phyloP scores from a whole-genome alignment of 2,113 vertebrate genomes.

The Elachura formosa region DNA sequence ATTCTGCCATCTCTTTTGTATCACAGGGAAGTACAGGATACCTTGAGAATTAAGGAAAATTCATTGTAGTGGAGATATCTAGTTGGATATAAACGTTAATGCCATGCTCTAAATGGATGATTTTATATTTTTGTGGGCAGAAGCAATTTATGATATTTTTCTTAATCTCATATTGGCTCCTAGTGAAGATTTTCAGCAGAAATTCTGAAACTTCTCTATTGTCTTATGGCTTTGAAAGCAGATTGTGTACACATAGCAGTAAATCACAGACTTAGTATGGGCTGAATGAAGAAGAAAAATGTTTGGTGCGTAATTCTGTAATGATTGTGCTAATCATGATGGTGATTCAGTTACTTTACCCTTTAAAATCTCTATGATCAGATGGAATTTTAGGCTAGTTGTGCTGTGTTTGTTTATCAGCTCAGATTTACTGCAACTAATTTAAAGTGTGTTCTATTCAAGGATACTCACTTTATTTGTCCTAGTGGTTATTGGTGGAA shows the following conservation, averaged over 20 bases:
- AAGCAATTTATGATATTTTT: neutral
- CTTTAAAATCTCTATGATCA: neutral
- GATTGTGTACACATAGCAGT: neutral
- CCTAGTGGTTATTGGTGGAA: neutral
- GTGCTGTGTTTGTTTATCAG: neutral
- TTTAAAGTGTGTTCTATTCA: neutral
- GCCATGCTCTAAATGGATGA: neutral
- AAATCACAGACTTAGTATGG: neutral
- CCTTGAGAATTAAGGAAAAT: neutral
- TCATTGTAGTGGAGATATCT: neutral
- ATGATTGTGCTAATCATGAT: neutral
- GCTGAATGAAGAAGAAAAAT: neutral
- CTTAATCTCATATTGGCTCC: neutral
- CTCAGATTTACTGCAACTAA: neutral
- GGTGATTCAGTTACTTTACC: neutral
- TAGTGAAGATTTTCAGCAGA: neutral
- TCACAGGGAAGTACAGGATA: neutral
- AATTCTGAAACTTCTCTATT: neutral
- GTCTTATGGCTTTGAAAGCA: neutral
- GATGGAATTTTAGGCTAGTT: neutral
- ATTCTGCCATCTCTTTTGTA: neutral
- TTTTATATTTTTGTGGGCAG: neutral
- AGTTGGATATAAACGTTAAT: neutral
- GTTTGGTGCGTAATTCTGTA: neutral
- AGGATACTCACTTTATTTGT: neutral